These are phyloP conservation scores for Diabrotica undecimpunctata DNA, from an alignment of 1,140 invertebrate species.

Conservation along the genomic window DNA sequence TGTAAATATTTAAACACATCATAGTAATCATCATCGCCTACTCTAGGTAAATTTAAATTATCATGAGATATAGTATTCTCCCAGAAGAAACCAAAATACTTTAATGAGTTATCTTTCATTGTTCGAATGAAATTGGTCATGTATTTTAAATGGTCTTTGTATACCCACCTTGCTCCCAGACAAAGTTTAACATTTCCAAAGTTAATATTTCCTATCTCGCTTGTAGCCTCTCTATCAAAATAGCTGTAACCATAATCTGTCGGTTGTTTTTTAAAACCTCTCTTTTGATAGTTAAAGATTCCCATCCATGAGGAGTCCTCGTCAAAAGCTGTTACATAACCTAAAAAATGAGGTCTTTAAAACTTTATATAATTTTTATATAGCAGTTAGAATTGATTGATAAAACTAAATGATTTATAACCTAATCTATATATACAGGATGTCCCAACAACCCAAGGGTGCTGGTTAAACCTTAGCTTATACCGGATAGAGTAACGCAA, in stretches of 20 bases:
- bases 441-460: too few species aligned
- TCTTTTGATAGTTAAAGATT: conserved; percentile 77
- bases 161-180: conserved; percentile 57
- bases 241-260: conserved; percentile 80
- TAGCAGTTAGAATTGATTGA: too few species aligned
- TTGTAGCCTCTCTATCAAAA: conserved; percentile 64
- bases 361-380: too few species aligned
- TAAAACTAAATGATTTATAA: too few species aligned
- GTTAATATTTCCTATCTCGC: conserved; percentile 55
- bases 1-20: conserved; percentile 58
- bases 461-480: too few species aligned
- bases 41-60: conserved; percentile 65
- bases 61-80: conserved; percentile 74
- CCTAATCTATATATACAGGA: too few species aligned
- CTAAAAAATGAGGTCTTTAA: too few species aligned
- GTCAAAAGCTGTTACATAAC: conserved; percentile 73
- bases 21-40: conserved; percentile 61
- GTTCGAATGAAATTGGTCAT: conserved; percentile 55
- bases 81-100: conserved; percentile 79
- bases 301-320: conserved; percentile 74
- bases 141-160: conserved; percentile 57
- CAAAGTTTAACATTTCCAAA: conserved; percentile 60
- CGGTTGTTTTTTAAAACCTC: conserved; percentile 73
- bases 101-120: conserved; percentile 47
- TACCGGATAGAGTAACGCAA: too few species aligned